These are phyloP conservation scores for Pipa parva DNA, from an alignment of 2,113 vertebrate species.

Conservation along the genomic window DNA sequence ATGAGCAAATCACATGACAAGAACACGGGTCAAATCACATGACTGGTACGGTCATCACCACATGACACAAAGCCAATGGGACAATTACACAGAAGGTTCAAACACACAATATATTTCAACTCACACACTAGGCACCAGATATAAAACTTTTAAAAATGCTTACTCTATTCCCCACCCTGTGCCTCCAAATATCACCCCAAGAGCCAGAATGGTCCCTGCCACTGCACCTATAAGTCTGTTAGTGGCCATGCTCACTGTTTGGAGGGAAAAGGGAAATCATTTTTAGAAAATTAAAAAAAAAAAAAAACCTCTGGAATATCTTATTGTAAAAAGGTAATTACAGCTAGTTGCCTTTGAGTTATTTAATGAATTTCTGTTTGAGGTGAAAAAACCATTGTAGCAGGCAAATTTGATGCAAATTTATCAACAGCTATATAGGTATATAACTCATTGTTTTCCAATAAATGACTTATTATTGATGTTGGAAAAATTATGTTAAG, in stretches of 20 bases:
- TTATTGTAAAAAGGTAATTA: no score
- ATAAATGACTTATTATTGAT: no score
- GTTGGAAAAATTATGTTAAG: no score
- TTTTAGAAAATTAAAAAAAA: constrained; percentile 50
- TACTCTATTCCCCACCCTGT: constrained; percentile 99
- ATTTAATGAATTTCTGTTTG: no score
- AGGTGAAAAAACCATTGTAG: no score
- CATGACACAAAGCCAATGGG: constrained; percentile 78
- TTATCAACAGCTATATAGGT: no score
- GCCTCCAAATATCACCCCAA: constrained; percentile 99
- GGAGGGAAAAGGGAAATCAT: constrained; percentile 88
- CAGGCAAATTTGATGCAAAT: no score
- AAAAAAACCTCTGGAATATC: constrained; percentile 37
- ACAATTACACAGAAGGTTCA: constrained; percentile 71
- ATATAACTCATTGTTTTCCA: no score
- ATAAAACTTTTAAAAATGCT: constrained; percentile 89
- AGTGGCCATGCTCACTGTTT: constrained; percentile 98
- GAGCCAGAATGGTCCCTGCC: constrained; percentile 99
- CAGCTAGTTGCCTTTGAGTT: no score
- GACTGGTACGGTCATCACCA: constrained; percentile 81
- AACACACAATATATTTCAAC: constrained; percentile 56
- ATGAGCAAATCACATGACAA: constrained; percentile 86
- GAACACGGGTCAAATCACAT: constrained; percentile 81
- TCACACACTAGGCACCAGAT: constrained; percentile 85
- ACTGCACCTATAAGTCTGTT: constrained; percentile 99